Percentiles rank a stretch among this genome's conserved stretches.
Conservation (phyloP, 2,888 invertebrate genomes). For the Ametastegia equiseti region DNA sequence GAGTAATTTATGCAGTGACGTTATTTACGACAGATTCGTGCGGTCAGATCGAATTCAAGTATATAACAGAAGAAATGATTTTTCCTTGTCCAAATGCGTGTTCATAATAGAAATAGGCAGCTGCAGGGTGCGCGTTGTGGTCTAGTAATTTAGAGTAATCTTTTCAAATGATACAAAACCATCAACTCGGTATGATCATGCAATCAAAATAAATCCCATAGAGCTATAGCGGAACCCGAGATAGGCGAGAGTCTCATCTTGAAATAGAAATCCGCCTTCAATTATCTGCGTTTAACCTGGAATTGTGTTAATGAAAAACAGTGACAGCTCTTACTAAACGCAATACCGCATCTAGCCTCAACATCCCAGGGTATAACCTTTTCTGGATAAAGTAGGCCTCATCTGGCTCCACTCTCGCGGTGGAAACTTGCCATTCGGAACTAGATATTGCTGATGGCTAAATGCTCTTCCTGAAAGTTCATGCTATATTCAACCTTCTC, state of each 20-base stretch:
- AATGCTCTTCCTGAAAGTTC: conserved; percentile 24
- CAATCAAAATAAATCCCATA: conserved; percentile 33
- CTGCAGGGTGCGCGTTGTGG: neutral
- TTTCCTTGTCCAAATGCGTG: neutral
- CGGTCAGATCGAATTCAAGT: conserved; percentile 19
- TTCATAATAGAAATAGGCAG: neutral
- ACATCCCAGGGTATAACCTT: conserved; percentile 48
- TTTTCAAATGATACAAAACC: conserved; percentile 1
- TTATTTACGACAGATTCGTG: conserved; percentile 25
- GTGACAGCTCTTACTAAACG: conserved; percentile 48
- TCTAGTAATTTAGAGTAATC: conserved; percentile 32
- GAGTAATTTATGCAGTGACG: neutral
- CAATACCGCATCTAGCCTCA: conserved; percentile 42
- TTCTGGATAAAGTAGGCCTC: conserved; percentile 60
- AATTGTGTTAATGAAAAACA: conserved; percentile 48
- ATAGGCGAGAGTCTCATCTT: conserved; percentile 47
- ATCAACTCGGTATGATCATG: neutral
- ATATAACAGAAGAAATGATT: neutral
- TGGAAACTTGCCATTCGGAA: conserved; percentile 25
- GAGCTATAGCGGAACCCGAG: neutral
- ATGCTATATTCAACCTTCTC: neutral
- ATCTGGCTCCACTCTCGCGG: conserved; percentile 54
- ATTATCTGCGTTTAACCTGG: conserved; percentile 43
- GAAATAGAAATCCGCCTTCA: conserved; percentile 46
- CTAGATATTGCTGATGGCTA: conserved; percentile 6